Base-by-base conservation (phyloP, 2,888 invertebrate species). In the Argyresthia goedartella region DNA sequence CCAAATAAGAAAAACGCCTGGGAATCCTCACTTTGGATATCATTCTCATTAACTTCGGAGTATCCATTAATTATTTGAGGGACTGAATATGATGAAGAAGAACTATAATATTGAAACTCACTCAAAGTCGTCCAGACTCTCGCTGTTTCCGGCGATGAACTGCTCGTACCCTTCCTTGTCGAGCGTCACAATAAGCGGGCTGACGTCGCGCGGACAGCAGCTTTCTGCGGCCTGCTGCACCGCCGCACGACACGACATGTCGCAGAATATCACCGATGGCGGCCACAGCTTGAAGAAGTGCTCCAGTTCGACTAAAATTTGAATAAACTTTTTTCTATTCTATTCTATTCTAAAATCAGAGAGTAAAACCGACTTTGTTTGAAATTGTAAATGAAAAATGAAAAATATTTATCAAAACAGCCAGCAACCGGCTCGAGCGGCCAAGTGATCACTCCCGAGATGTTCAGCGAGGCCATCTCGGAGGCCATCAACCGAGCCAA, bases 391-490 rank as follows among this genome's bases (percentile, higher is more conserved):
- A n/a, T n/a, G n/a, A n/a, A n/a, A n/a, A n/a, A n/a, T n/a, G n/a
- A n/a, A n/a, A n/a, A n/a, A n/a, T n/a, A n/a, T n/a, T n/a, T n/a
- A n/a, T n/a, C n/a, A n/a, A n/a, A n/a, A n/a, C n/a, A n/a, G n/a
- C n/a, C n/a, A n/a, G n/a, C n/a, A n/a, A n/a, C n/a, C n/a, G n/a
- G n/a, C n/a, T n/a, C n/a, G n/a, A n/a, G n/a, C n/a, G n/a, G n/a
- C n/a, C n/a, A n/a, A n/a, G n/a, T n/a, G 44, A 94, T 95, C 50
- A 93, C 95, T 0, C 88, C 91, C 0, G 94, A 94, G 68, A 92
- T 94, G 89, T 93, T 95, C 67, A 92, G 90, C 51, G 92, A 91
- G 69, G 95, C 95, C 6, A 90, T 93, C 70, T 89, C 91, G 52
- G 92, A 92, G 60, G 94, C 93, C 3, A 88, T 92, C 55, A 84